These are phyloP conservation scores for Caenorhabditis angaria DNA, from an alignment of 2,888 invertebrate genomes.

Conservation along the genomic window DNA sequence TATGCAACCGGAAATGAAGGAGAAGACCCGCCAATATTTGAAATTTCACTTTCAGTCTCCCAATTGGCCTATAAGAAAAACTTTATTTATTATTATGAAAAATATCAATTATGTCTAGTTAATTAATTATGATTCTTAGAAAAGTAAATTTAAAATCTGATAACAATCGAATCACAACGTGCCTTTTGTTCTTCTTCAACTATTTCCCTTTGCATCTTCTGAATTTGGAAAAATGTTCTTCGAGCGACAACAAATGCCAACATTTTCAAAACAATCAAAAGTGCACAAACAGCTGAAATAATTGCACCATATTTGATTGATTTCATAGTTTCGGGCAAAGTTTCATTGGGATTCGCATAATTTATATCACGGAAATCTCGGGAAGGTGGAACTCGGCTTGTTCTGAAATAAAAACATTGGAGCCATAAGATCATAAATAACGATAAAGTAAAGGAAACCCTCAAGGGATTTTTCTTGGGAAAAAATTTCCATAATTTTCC, in stretches of 20 bases:
- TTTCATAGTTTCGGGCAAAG: constrained; percentile 53
- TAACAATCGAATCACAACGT: background rate
- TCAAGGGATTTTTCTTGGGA: no score
- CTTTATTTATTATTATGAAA: constrained; percentile 9
- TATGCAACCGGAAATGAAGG: constrained; percentile 37
- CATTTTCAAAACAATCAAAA: constrained; percentile 45
- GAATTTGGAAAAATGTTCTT: constrained; percentile 38
- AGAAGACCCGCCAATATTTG: constrained; percentile 35
- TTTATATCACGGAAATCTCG: constrained; percentile 41
- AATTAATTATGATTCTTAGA: constrained; percentile 12
- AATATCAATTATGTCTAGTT: constrained; percentile 1
- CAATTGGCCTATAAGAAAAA: constrained; percentile 16
- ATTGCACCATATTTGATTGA: constrained; percentile 51
- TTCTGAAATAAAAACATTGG: constrained; percentile 26
- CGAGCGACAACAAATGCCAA: constrained; percentile 40
- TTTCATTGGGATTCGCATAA: constrained; percentile 52
- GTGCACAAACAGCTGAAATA: constrained; percentile 40
- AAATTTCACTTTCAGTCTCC: constrained; percentile 42
- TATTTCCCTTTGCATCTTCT: constrained; percentile 30
- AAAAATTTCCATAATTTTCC: no score
- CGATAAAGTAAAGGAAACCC: no score
- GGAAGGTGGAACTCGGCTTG: constrained; percentile 36
- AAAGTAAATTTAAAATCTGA: background rate
- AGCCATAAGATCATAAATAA: no score
- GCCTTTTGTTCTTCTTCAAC: constrained; percentile 2